Evolutionary conservation across 92 coral and sea anemone genomes (phyloP).

Genomic region (Epizoanthus fatuus): DNA sequence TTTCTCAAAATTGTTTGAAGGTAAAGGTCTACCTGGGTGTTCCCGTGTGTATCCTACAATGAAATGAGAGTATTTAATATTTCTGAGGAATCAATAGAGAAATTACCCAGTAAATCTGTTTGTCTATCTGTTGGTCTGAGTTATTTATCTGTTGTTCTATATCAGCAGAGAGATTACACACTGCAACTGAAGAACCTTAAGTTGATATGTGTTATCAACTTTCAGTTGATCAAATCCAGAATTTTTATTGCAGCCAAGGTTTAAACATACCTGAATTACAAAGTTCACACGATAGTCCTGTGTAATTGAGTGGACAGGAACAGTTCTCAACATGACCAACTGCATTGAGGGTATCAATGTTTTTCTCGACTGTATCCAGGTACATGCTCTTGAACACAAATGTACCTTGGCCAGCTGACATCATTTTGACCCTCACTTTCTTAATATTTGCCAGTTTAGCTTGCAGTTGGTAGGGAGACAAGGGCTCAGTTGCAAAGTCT

Average conservation of each 20-base stretch:
- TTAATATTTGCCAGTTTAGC: constrained; percentile 70
- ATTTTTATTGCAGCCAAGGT: neutral
- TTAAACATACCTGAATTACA: constrained; percentile 81
- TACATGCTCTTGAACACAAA: constrained; percentile 33
- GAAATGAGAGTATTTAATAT: too few species aligned
- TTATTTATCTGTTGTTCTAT: too few species aligned
- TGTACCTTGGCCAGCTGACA: constrained; percentile 58
- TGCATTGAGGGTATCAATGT: constrained; percentile 48
- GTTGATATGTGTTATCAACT: neutral
- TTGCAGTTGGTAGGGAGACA: constrained; percentile 80
- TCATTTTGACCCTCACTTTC: constrained; percentile 44
- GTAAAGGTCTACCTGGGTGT: neutral
- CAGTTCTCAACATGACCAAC: constrained; percentile 95
- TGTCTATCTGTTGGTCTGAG: too few species aligned
- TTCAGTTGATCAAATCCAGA: too few species aligned
- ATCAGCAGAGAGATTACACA: too few species aligned
- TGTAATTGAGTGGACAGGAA: constrained; percentile 82
- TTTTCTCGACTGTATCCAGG: constrained; percentile 68
- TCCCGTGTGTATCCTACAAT: constrained; percentile 46
- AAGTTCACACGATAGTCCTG: constrained; percentile 86
- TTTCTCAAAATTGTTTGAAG: constrained; percentile 47
- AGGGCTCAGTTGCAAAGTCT: constrained; percentile 42
- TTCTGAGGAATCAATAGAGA: too few species aligned
- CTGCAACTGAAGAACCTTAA: neutral
- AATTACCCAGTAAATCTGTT: too few species aligned